A percentile compares a stretch with the other conserved stretches of the same genome.
Evolutionary conservation across 2,113 vertebrate genomes (phyloP).

Genomic region (Mormyrus lacerda): DNA sequence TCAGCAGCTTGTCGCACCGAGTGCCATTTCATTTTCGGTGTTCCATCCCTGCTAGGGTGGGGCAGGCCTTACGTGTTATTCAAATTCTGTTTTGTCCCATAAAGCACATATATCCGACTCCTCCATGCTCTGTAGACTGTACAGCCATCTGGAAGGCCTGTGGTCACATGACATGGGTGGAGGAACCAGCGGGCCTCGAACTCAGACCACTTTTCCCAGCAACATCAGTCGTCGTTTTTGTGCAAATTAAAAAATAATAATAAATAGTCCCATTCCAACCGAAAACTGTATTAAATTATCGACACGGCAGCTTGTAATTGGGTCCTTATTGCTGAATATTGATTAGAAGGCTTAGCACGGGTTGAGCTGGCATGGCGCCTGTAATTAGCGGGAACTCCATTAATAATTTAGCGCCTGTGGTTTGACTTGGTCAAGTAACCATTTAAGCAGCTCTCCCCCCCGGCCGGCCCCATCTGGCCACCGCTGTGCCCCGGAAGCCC

Average conservation of each 20-base stretch:
- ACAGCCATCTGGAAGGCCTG: neutral
- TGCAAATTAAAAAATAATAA: neutral
- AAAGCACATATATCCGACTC: neutral
- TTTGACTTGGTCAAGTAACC: constrained; percentile 1
- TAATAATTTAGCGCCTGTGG: constrained; percentile 9
- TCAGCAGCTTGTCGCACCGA: neutral
- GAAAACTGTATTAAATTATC: neutral
- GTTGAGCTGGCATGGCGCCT: neutral
- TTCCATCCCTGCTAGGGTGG: neutral
- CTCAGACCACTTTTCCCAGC: neutral
- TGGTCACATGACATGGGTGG: neutral
- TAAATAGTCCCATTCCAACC: neutral
- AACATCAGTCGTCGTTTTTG: neutral
- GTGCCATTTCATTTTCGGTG: neutral
- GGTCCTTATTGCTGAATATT: neutral
- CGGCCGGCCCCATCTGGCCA: neutral
- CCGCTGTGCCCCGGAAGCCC: neutral
- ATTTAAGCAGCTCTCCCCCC: neutral
- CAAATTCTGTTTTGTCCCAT: neutral
- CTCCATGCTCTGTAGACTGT: neutral
- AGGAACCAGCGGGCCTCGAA: neutral
- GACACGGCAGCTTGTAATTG: neutral
- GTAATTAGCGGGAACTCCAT: neutral
- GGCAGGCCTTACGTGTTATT: neutral
- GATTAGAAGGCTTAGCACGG: neutral